phyloP scores from a whole-genome alignment of 2,113 vertebrate genomes.

The Dipodomys stephensi region DNA sequence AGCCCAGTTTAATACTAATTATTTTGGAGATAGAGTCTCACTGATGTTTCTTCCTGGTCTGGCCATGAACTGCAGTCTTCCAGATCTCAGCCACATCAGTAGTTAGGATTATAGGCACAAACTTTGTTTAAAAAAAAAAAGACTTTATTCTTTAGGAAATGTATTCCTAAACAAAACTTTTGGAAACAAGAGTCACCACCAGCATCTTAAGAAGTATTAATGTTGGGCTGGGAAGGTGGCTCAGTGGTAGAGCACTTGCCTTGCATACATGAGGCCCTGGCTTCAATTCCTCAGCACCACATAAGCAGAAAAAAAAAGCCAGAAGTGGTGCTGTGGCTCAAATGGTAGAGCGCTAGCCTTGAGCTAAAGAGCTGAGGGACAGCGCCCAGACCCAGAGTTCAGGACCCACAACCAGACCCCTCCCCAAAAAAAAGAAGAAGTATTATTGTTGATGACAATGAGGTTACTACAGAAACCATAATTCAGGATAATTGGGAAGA shows the following conservation, averaged over 20 bases:
- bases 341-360: too few relatives aligned
- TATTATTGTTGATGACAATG: not conserved
- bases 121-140: not conserved
- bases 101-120: not conserved
- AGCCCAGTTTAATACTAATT: too few relatives aligned
- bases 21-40: not conserved
- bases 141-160: not conserved
- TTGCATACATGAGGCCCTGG: too few relatives aligned
- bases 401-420: too few relatives aligned
- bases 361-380: too few relatives aligned
- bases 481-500: not conserved
- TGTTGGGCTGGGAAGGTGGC: not conserved
- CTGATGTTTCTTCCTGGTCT: not conserved
- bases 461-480: not conserved
- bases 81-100: not conserved
- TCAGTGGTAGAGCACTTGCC: too few relatives aligned
- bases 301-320: too few relatives aligned
- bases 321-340: too few relatives aligned
- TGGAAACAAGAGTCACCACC: not conserved
- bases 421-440: not conserved
- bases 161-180: not conserved
- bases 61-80: too few relatives aligned
- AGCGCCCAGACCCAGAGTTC: too few relatives aligned
- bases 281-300: too few relatives aligned
- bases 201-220: not conserved